phyloP scores from a whole-genome alignment of 1,140 invertebrate genomes.

The Colletes gigas region DNA sequence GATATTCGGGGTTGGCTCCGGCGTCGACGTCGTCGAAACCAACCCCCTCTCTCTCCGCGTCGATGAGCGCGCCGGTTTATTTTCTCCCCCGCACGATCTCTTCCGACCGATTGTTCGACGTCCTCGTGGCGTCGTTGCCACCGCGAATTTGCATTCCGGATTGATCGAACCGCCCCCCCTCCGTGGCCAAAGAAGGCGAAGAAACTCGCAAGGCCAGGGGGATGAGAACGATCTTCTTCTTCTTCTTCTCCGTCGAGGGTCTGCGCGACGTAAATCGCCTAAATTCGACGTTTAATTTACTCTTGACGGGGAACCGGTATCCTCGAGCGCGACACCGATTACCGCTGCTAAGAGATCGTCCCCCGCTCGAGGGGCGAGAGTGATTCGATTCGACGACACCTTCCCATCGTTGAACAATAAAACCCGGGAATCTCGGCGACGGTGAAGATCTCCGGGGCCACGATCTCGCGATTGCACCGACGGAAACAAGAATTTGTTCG shows the following conservation, averaged over 20 bases:
- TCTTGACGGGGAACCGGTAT: conserved; percentile 33
- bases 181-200: conserved; percentile 50
- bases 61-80: conserved; percentile 38
- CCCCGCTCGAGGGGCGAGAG: not conserved
- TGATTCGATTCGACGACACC: conserved; percentile 38
- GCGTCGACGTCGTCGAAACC: conserved; percentile 25
- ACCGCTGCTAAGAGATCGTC: conserved; percentile 27
- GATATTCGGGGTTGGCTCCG: conserved; percentile 57
- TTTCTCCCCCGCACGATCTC: conserved; percentile 28
- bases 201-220: not conserved
- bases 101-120: conserved; percentile 54
- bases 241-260: conserved; percentile 34
- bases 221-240: conserved; percentile 2
- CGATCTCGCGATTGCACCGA: not conserved
- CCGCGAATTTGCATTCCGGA: conserved; percentile 68
- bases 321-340: conserved; percentile 54
- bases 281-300: conserved; percentile 71
- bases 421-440: too few relatives aligned
- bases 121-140: conserved; percentile 34
- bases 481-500: conserved; percentile 33
- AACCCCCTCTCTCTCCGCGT: conserved; percentile 29
- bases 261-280: conserved; percentile 61
- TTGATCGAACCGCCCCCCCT: conserved; percentile 59
- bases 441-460: not conserved
- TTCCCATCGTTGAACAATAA: conserved; percentile 27